These are phyloP conservation scores for Acanthosepion lycidas DNA, from an alignment of 2,888 invertebrate species.

Conservation along the genomic window DNA sequence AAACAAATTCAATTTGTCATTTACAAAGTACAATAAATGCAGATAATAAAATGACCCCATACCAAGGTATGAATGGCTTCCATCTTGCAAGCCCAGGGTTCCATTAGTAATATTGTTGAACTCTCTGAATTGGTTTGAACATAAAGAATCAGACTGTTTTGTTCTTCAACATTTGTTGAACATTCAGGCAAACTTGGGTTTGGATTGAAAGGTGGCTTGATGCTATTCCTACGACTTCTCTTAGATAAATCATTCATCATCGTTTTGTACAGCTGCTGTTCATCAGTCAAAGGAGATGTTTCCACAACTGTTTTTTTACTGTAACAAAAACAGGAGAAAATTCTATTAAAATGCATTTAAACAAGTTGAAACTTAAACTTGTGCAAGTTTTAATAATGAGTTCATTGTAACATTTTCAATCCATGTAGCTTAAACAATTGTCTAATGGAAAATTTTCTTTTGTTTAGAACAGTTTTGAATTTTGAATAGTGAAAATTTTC, in stretches of 20 bases:
- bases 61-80: conserved; percentile 37
- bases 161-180: conserved; percentile 41
- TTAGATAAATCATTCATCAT: conserved; percentile 38
- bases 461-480: no score
- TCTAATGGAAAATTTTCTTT: no score
- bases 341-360: no score
- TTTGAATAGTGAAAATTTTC: no score
- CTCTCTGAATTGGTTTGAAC: conserved; percentile 40
- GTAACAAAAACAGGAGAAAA: neutral
- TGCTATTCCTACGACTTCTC: neutral
- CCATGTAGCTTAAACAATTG: no score
- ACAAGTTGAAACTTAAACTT: no score
- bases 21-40: no score
- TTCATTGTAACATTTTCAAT: no score
- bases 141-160: conserved; percentile 24
- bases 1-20: no score
- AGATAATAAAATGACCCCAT: neutral
- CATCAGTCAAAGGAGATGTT: neutral
- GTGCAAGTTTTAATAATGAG: no score
- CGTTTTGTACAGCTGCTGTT: neutral
- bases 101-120: conserved; percentile 34
- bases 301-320: neutral
- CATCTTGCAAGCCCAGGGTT: conserved; percentile 41
- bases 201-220: neutral
- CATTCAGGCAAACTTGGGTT: conserved; percentile 43